phyloP scores from a whole-genome alignment of 2,113 vertebrate species.

The Isurus oxyrinchus region DNA sequence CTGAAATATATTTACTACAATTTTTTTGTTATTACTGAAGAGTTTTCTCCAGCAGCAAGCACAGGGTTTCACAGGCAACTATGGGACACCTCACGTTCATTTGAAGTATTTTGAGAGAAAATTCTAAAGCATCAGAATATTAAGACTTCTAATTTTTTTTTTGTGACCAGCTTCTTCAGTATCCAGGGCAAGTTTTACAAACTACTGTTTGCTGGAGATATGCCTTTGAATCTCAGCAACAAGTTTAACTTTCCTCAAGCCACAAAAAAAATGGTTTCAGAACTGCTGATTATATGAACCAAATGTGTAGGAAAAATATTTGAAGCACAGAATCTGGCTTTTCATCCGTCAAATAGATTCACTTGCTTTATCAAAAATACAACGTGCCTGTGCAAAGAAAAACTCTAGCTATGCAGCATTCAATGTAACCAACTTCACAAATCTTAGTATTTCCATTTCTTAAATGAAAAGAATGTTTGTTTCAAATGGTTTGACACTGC shows the following conservation, averaged over 20 bases:
- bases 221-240: background rate
- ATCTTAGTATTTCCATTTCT: background rate
- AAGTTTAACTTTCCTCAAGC: background rate
- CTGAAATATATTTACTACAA: background rate
- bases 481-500: background rate
- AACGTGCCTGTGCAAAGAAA: background rate
- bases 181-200: background rate
- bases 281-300: background rate
- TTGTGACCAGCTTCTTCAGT: background rate
- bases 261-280: background rate
- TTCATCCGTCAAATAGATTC: background rate
- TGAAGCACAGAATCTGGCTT: background rate
- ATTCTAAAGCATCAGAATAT: background rate
- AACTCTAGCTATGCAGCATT: background rate
- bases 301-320: background rate
- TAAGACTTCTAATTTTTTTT: background rate
- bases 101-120: background rate
- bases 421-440: background rate
- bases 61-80: background rate
- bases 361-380: background rate
- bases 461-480: background rate
- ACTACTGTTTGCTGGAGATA: background rate
- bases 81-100: background rate
- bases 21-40: background rate
- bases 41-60: background rate